These are phyloP conservation scores for Pluvialis apricaria DNA, from an alignment of 2,113 vertebrate species.

Conservation along the genomic window DNA sequence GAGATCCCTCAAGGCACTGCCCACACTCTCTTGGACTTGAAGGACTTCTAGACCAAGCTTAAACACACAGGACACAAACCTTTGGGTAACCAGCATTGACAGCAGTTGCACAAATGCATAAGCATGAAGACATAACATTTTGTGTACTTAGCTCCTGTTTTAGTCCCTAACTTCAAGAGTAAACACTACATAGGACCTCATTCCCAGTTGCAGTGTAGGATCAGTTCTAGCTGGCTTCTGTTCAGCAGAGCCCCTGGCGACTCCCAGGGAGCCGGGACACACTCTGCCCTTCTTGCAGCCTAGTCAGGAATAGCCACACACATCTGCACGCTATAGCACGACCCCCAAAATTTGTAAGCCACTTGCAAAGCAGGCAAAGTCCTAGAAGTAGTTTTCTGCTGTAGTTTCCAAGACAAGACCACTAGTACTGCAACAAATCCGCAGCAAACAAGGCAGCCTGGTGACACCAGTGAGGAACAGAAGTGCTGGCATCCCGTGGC, in stretches of 20 bases:
- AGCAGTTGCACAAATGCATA: not conserved
- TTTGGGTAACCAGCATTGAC: not conserved
- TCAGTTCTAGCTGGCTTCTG: not conserved
- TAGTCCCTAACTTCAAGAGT: not conserved
- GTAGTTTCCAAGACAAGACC: not conserved
- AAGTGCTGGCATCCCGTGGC: not conserved
- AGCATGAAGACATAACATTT: accelerated
- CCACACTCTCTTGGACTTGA: no score
- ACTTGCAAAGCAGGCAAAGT: not conserved
- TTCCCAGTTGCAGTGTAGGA: not conserved
- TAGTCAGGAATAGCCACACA: not conserved
- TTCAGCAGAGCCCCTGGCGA: not conserved
- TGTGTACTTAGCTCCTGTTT: not conserved
- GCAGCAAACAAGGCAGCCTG: not conserved
- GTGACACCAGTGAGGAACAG: not conserved
- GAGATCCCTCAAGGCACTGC: not conserved
- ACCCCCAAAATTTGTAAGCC: not conserved
- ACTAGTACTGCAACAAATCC: not conserved
- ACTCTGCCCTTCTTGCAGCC: not conserved
- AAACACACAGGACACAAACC: not conserved
- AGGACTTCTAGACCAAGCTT: not conserved
- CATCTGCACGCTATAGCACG: accelerated
- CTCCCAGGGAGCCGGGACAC: not conserved
- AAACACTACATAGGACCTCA: not conserved
- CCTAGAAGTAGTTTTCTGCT: not conserved